Conservation (phyloP, 2,888 invertebrate species). For the Ectemnius continuus region DNA sequence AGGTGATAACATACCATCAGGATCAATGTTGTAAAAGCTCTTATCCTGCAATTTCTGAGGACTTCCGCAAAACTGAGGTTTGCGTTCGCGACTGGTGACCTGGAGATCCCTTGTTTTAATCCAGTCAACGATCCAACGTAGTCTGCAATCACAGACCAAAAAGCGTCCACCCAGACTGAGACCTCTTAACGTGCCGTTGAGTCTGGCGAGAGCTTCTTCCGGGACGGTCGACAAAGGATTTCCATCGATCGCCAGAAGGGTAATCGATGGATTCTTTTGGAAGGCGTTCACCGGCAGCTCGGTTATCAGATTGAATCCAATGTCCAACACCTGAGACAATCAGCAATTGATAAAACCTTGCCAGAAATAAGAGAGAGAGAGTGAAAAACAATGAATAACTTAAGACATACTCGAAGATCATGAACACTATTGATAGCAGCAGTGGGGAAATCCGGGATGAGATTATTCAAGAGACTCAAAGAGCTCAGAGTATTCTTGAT, state of each 20-base stretch:
- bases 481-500: conserved; percentile 91
- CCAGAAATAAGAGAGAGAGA: conserved; percentile 25
- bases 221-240: conserved; percentile 93
- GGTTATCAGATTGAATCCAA: conserved; percentile 93
- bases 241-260: conserved; percentile 92
- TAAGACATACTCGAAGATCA: conserved; percentile 84
- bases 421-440: conserved; percentile 87
- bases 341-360: background rate
- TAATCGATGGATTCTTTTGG: conserved; percentile 89
- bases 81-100: conserved; percentile 94
- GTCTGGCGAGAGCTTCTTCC: conserved; percentile 86
- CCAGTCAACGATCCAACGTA: conserved; percentile 95
- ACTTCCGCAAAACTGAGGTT: conserved; percentile 94
- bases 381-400: background rate
- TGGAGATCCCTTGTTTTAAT: conserved; percentile 92
- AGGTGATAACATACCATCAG: conserved; percentile 80
- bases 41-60: conserved; percentile 89
- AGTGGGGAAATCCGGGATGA: conserved; percentile 92
- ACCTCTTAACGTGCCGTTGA: conserved; percentile 91
- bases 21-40: conserved; percentile 92
- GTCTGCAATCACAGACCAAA: conserved; percentile 91
- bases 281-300: conserved; percentile 90
- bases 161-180: conserved; percentile 93
- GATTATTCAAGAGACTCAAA: conserved; percentile 92
- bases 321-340: conserved; percentile 86